A percentile compares a stretch with the other conserved stretches of the same genome.
These are phyloP conservation scores for Phalacrocorax aristotelis DNA, from an alignment of 2,113 vertebrate genomes.

Conservation along the genomic window DNA sequence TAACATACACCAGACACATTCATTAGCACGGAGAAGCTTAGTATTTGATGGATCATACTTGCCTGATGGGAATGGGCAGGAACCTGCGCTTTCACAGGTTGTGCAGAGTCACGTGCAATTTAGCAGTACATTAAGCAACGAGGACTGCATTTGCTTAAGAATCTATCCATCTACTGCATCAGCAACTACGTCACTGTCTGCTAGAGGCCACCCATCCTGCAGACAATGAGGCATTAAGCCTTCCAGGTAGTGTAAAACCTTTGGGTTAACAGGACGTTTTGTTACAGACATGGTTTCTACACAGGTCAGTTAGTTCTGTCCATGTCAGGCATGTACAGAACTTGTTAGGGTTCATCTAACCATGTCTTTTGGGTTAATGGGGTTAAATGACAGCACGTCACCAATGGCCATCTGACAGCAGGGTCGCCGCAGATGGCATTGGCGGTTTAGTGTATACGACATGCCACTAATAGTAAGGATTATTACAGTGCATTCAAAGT, in stretches of 20 bases:
- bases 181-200: neutral
- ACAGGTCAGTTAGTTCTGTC: neutral
- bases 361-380: slow-evolving; percentile 6
- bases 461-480: slow-evolving; percentile 29
- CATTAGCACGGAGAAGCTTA: neutral
- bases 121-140: neutral
- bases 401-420: slow-evolving; percentile 37
- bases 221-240: neutral
- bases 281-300: slow-evolving; percentile 8
- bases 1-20: neutral
- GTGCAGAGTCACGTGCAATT: neutral
- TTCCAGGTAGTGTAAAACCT: neutral
- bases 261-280: neutral
- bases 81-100: neutral
- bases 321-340: slow-evolving; percentile 16
- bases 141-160: neutral
- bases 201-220: neutral
- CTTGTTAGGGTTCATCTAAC: slow-evolving; percentile 18
- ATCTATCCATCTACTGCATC: neutral
- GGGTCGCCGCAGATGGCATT: slow-evolving; percentile 43
- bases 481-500: slow-evolving; percentile 46
- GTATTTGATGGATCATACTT: neutral
- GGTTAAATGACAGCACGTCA: slow-evolving; percentile 57
- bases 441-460: slow-evolving; percentile 30
- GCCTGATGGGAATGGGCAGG: neutral